Percentiles rank a stretch among this genome's conserved stretches.
phyloP scores from a whole-genome alignment of 2,888 invertebrate genomes.

The Dasysyrphus albostriatus region DNA sequence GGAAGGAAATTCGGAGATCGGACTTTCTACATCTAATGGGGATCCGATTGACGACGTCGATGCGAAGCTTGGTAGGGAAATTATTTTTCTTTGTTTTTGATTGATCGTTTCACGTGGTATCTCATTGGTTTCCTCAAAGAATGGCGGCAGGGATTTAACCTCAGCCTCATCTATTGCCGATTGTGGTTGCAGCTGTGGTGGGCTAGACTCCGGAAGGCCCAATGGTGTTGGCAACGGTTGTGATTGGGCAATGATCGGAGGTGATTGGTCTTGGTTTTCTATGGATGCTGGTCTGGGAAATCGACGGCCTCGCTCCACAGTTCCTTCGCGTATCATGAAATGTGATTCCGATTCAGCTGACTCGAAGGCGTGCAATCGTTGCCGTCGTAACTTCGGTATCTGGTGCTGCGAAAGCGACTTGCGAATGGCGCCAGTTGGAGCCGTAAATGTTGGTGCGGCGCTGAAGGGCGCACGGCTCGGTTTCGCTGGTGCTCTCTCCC shows the following conservation, averaged over 20 bases:
- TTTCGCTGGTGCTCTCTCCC: slow-evolving; percentile 82
- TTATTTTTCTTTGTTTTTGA: slow-evolving; percentile 35
- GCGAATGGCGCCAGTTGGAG: slow-evolving; percentile 77
- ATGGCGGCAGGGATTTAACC: slow-evolving; percentile 54
- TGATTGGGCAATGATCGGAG: slow-evolving; percentile 51
- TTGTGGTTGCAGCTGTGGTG: slow-evolving; percentile 30
- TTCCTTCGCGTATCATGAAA: slow-evolving; percentile 78
- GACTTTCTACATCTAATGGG: neutral
- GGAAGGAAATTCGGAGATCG: neutral
- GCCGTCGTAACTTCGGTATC: slow-evolving; percentile 63
- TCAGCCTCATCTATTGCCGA: slow-evolving; percentile 62
- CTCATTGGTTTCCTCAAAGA: slow-evolving; percentile 47
- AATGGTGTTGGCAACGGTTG: slow-evolving; percentile 60
- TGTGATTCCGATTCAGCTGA: slow-evolving; percentile 77
- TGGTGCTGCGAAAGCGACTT: slow-evolving; percentile 75
- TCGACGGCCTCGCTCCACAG: slow-evolving; percentile 81
- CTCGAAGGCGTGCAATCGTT: slow-evolving; percentile 66
- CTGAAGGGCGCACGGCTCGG: slow-evolving; percentile 78
- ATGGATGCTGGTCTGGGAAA: slow-evolving; percentile 78
- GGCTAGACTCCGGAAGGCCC: slow-evolving; percentile 37
- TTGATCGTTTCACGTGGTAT: slow-evolving; percentile 59
- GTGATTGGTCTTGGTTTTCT: slow-evolving; percentile 39
- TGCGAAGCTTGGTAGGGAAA: slow-evolving; percentile 15
- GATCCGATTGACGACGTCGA: slow-evolving; percentile 31
- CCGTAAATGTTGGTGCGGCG: slow-evolving; percentile 70